A percentile compares a stretch with the other conserved stretches of the same genome.
Evolutionary conservation across 2,113 vertebrate species (phyloP).

Genomic region (crab-eating macaque (Macaca fascicularis)): DNA sequence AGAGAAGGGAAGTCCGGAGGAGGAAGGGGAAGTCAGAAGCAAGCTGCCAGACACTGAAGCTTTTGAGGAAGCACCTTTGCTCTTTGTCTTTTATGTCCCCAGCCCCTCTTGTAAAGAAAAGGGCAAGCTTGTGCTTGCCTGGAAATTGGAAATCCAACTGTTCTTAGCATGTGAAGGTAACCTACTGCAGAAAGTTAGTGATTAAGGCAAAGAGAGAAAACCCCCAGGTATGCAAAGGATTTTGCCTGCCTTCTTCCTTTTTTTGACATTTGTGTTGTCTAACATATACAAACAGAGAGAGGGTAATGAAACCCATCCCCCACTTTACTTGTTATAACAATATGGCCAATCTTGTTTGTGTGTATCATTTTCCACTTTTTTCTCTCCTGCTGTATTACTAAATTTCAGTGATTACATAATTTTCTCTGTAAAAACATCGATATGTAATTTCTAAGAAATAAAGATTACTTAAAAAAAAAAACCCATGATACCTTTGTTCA

Average conservation of each 20-base stretch:
- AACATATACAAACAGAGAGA: background rate
- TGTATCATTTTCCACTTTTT: background rate
- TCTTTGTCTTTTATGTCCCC: background rate
- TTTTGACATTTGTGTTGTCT: background rate
- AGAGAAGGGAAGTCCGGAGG: background rate
- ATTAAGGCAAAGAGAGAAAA: background rate
- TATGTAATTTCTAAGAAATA: background rate
- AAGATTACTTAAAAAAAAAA: background rate
- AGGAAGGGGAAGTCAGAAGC: background rate
- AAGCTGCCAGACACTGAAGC: background rate
- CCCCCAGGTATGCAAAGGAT: background rate
- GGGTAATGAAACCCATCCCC: background rate
- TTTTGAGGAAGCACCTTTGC: background rate
- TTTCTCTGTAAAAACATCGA: background rate
- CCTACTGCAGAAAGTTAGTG: background rate
- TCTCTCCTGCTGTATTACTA: background rate
- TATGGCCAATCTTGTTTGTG: background rate
- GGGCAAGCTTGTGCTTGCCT: too few relatives aligned
- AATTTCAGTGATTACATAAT: background rate
- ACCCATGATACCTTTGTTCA: background rate
- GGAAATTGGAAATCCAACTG: background rate
- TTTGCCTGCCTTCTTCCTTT: background rate
- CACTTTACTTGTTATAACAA: accelerated
- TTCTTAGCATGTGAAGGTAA: background rate
- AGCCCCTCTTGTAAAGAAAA: background rate